Conservation (phyloP, 2,797 vertebrate genomes). For the Muraenolepis orangiensis region DNA sequence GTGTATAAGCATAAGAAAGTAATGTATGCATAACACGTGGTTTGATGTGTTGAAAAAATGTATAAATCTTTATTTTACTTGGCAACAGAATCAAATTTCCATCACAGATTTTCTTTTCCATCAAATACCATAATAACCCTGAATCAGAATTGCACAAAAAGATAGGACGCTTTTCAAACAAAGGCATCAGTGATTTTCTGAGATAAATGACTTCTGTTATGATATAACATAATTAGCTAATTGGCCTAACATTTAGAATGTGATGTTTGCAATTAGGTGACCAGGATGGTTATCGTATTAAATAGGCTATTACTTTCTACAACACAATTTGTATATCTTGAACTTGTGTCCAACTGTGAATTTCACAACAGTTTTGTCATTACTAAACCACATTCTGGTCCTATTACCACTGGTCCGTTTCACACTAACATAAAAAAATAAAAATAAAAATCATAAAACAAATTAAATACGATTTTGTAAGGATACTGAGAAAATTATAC, state of each 20-base stretch:
- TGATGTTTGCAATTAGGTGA: not conserved
- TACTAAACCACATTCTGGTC: slow-evolving; percentile 2
- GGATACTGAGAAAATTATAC: not conserved
- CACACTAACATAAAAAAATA: not conserved
- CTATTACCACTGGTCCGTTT: not conserved
- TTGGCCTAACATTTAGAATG: not conserved
- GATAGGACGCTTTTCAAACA: slow-evolving; percentile 2
- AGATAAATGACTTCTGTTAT: not conserved
- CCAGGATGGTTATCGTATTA: not conserved
- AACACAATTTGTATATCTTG: not conserved
- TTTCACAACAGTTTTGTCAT: not conserved
- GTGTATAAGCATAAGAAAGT: not conserved
- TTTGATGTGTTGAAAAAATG: not conserved
- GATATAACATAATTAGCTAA: not conserved
- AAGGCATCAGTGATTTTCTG: not conserved
- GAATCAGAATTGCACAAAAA: slow-evolving; percentile 3
- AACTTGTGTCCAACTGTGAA: slow-evolving; percentile 1
- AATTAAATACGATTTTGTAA: not conserved
- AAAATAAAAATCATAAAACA: not conserved
- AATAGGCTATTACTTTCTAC: not conserved
- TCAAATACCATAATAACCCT: slow-evolving; percentile 1
- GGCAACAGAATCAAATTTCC: slow-evolving; percentile 2
- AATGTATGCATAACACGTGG: not conserved
- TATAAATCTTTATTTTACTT: slow-evolving; percentile 5
- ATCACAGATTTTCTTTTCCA: not conserved